These are phyloP conservation scores for Camponotus pennsylvanicus DNA, from an alignment of 1,140 invertebrate species.

Conservation along the genomic window DNA sequence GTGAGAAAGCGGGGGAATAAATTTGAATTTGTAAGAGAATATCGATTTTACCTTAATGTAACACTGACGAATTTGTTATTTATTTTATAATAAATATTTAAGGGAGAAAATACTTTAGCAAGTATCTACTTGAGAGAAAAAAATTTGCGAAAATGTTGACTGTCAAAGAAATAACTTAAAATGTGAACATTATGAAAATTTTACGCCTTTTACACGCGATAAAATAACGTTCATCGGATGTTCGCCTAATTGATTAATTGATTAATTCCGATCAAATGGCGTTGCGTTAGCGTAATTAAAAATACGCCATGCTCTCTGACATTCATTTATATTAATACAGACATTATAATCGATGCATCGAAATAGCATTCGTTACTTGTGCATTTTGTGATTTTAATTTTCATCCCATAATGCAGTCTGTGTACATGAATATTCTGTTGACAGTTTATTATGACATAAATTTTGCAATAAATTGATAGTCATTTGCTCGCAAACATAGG, in stretches of 20 bases:
- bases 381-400: conserved; percentile 27
- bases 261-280: conserved; percentile 52
- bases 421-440: conserved; percentile 35
- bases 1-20: too few relatives aligned
- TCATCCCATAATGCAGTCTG: conserved; percentile 15
- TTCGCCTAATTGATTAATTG: conserved; percentile 52
- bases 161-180: conserved; percentile 2
- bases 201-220: conserved; percentile 22
- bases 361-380: conserved; percentile 21
- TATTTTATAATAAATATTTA: not conserved
- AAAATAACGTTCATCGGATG: conserved; percentile 48
- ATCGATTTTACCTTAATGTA: not conserved
- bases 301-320: conserved; percentile 42
- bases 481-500: not conserved
- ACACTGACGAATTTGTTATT: not conserved
- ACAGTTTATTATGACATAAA: conserved; percentile 23
- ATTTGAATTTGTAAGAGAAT: conserved; percentile 2
- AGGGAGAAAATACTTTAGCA: not conserved
- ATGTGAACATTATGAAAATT: not conserved
- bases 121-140: not conserved
- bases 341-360: conserved; percentile 38
- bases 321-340: conserved; percentile 53
- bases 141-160: not conserved
- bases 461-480: conserved; percentile 29
- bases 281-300: conserved; percentile 55